Evolutionary conservation across 2,888 invertebrate species (phyloP).

Genomic region (Lithophane socia): DNA sequence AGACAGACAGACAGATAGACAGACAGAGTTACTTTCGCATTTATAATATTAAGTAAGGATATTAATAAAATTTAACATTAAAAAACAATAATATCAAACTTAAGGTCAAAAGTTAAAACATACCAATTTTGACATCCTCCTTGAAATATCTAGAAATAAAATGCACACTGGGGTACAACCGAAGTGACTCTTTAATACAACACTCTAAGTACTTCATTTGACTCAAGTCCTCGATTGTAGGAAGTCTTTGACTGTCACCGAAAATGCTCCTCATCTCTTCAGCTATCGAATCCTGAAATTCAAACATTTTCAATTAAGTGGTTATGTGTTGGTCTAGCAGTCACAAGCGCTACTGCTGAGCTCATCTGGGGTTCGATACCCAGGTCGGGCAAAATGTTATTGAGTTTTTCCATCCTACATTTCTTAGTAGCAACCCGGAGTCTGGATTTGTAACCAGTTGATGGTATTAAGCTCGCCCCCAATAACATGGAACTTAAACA

Average conservation of each 20-base stretch:
- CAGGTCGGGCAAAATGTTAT: background rate
- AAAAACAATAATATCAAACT: too few species aligned
- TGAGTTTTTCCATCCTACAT: background rate
- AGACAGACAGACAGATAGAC: too few species aligned
- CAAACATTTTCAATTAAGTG: background rate
- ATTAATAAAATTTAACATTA: too few species aligned
- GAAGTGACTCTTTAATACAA: constrained; percentile 92
- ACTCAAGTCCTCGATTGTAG: constrained; percentile 89
- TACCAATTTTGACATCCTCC: constrained; percentile 88
- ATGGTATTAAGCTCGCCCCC: background rate
- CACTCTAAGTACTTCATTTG: constrained; percentile 92
- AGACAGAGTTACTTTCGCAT: too few species aligned
- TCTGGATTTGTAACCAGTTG: background rate
- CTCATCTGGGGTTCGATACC: too few species aligned
- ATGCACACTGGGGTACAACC: constrained; percentile 92
- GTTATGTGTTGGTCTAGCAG: background rate
- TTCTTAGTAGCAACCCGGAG: background rate
- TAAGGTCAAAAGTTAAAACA: constrained; percentile 1
- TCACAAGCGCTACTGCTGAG: background rate
- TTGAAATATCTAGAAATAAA: constrained; percentile 89
- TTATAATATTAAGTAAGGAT: too few species aligned
- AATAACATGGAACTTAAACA: too few species aligned
- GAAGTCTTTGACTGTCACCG: constrained; percentile 90
- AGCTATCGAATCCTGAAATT: constrained; percentile 61
- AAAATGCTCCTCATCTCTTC: constrained; percentile 77